Base-by-base conservation (phyloP, 2,113 vertebrate species). In the Albula goreensis region DNA sequence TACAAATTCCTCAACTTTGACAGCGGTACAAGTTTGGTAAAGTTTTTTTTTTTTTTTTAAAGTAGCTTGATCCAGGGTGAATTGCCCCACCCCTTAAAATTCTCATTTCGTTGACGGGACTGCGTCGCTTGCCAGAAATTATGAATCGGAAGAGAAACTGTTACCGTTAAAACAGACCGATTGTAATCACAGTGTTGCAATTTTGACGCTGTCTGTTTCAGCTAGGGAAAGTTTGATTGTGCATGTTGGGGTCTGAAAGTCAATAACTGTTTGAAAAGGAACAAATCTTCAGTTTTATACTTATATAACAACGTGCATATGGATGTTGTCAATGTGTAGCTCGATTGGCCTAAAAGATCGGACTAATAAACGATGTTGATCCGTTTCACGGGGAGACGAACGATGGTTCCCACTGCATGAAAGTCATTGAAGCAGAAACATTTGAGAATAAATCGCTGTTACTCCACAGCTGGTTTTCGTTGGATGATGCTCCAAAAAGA, bases 81-180 rank as follows among this genome's bases (percentile, higher is more conserved):
- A 88, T 91, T 90, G 94, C 94, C 94, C 94, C 95, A 94, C 95
- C 95, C 94, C 94, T 94, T 41, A 92, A 92, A 93, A 91, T 93
- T 88, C 92, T 90, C 94, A 93, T 91, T 91, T 70, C 49, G 49
- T 90, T 88, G 86, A 80, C 85, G 81, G 52, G 86, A 89, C 87
- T 88, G 86, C 87, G 90, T 90, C 89, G 79, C 91, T 88, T 93
- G 91, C 90, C 90, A 88, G 89, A 90, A 92, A 91, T 90, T 89
- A 90, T 89, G 89, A 91, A 90, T 88, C 86, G 87, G 83, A 84
- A 83, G 87, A 82, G 88, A 86, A 81, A 57, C 83, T 56, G 79
- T 70, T 52, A 78, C 51, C 50, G 25, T 51, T 66, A 74, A 77
- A 51, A 77, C 5, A 11, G 5, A 52, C 12, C 50, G 11, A 53